Evolutionary conservation across 2,888 invertebrate species (phyloP).

Genomic region (Neoitamus cyanurus): DNA sequence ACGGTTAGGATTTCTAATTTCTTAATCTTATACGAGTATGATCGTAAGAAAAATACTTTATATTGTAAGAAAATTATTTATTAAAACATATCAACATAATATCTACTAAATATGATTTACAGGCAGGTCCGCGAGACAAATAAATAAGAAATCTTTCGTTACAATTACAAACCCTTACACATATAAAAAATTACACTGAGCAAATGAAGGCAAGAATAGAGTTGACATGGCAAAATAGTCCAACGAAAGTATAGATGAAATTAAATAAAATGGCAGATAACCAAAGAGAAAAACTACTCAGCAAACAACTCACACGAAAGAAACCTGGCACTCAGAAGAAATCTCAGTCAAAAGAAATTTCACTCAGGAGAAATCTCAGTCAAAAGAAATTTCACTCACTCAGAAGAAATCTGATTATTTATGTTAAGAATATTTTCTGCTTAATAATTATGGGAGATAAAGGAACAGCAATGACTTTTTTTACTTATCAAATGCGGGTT

Average conservation of each 20-base stretch:
- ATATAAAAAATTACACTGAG: background rate
- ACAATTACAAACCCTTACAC: background rate
- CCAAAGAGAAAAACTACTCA: background rate
- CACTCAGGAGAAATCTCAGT: background rate
- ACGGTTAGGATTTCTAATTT: background rate
- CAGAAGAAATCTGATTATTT: background rate
- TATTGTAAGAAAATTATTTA: background rate
- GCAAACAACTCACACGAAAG: too few species aligned
- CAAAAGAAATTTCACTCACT: background rate
- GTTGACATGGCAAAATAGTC: background rate
- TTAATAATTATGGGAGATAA: slow-evolving; percentile 26
- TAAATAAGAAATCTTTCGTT: background rate
- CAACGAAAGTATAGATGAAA: background rate
- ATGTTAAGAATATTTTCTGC: background rate
- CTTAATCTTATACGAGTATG: background rate
- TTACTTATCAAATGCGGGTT: background rate
- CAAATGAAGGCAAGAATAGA: background rate
- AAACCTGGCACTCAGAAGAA: background rate
- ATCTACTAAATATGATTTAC: too few species aligned
- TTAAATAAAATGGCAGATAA: background rate
- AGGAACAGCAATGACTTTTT: background rate
- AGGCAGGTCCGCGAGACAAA: slow-evolving; percentile 29
- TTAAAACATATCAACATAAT: background rate
- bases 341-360: too few species aligned
- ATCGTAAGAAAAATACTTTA: background rate